These are phyloP conservation scores for Chrysochloris asiatica DNA, from an alignment of 2,113 vertebrate species.

Conservation along the genomic window DNA sequence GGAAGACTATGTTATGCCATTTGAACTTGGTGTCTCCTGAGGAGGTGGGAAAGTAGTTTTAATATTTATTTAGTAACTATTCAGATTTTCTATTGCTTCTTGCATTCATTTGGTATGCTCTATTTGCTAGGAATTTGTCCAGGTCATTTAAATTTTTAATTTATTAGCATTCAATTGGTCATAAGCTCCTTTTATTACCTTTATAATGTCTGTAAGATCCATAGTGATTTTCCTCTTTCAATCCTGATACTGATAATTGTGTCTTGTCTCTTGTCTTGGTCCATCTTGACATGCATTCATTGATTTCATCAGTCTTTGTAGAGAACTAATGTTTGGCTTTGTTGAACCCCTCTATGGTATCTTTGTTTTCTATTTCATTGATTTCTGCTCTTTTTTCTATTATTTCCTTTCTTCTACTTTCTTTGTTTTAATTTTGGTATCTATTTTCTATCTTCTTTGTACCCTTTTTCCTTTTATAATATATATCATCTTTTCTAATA, in stretches of 20 bases:
- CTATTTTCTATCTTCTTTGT: conserved; percentile 7
- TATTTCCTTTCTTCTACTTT: background rate
- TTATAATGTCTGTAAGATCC: background rate
- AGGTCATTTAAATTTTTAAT: background rate
- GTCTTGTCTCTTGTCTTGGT: background rate
- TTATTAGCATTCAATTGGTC: conserved; percentile 1
- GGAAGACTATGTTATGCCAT: too few species aligned
- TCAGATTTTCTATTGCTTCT: conserved; percentile 29
- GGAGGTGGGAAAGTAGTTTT: background rate
- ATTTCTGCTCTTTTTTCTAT: background rate
- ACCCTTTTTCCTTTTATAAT: background rate
- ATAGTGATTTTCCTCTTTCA: background rate
- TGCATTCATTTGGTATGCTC: background rate
- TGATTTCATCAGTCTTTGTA: background rate
- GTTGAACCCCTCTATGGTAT: background rate
- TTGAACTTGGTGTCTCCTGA: too few species aligned
- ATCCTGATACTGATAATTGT: background rate
- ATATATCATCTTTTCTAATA: background rate
- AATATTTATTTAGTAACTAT: background rate
- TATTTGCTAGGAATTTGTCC: conserved; percentile 25
- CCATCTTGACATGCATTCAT: background rate
- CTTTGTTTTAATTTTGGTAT: conserved; percentile 1
- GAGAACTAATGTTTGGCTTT: background rate
- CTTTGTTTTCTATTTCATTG: conserved; percentile 25
- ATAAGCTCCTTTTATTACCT: conserved; percentile 8